Conservation (phyloP, 92 coral and sea anemone species). For the Plumapathes pennacea region DNA sequence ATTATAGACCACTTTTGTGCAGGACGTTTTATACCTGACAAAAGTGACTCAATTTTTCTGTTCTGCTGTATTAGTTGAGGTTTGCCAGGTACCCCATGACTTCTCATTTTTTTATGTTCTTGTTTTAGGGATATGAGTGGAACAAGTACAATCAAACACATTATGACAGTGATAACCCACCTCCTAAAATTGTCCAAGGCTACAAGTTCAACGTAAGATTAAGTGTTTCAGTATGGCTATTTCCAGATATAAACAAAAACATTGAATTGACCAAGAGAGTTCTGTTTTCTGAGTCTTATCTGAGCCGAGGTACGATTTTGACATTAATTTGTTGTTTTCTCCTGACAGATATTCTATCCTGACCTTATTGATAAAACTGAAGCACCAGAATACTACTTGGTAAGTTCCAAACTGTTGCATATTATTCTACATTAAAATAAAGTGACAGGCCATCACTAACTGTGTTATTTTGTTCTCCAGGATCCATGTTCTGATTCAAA, state of each 20-base stretch:
- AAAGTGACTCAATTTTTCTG: too few relatives aligned
- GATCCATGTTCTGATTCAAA: conserved; percentile 79
- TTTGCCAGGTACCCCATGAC: too few relatives aligned
- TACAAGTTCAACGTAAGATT: conserved; percentile 98
- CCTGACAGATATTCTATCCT: conserved; percentile 87
- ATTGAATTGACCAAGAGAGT: neutral
- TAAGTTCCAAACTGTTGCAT: conserved; percentile 10
- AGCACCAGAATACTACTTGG: conserved; percentile 96
- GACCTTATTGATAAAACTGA: conserved; percentile 87
- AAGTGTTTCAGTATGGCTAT: too few relatives aligned
- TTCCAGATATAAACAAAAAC: neutral
- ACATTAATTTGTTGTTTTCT: too few relatives aligned
- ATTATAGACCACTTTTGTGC: too few relatives aligned
- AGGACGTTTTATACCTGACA: too few relatives aligned
- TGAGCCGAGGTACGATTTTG: neutral
- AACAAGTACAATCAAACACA: conserved; percentile 99
- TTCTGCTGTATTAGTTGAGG: too few relatives aligned
- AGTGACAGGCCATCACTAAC: too few relatives aligned
- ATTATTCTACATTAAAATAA: too few relatives aligned
- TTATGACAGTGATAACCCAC: conserved; percentile 97
- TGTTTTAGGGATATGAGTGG: conserved; percentile 93
- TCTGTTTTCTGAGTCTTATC: too few relatives aligned
- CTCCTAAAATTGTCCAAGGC: conserved; percentile 98
- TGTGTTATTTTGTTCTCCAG: conserved; percentile 44
- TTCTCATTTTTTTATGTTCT: neutral